Evolutionary conservation across 2,113 vertebrate species (phyloP).

Genomic region (Pteropus alecto): DNA sequence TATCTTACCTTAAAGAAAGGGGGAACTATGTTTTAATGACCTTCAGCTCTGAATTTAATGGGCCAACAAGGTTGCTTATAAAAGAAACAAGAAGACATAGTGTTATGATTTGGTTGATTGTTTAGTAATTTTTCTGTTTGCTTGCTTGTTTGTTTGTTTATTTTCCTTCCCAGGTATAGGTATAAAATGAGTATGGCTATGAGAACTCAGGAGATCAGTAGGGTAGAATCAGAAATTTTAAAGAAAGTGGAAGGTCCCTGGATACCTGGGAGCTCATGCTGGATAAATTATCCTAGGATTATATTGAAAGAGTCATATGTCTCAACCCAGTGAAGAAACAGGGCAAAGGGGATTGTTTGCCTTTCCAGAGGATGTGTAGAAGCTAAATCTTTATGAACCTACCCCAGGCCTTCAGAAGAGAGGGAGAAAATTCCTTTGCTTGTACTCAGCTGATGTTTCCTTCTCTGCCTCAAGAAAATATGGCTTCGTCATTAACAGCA

Average conservation of each 20-base stretch:
- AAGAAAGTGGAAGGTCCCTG: background rate
- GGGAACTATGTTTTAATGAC: background rate
- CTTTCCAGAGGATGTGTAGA: background rate
- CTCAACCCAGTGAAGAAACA: background rate
- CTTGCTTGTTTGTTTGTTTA: background rate
- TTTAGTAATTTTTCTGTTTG: background rate
- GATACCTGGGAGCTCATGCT: background rate
- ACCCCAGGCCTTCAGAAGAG: background rate
- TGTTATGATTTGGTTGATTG: background rate
- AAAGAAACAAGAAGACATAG: background rate
- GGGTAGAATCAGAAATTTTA: background rate
- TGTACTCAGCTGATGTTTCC: background rate
- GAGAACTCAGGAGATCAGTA: background rate
- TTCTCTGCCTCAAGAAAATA: background rate
- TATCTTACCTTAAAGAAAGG: background rate
- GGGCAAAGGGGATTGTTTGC: background rate
- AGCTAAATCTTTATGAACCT: background rate
- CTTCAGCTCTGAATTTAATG: background rate
- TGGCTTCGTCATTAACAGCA: background rate
- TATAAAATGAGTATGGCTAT: background rate
- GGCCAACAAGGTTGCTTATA: background rate
- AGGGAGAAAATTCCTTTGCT: background rate
- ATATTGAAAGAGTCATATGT: background rate
- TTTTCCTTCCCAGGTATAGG: background rate
- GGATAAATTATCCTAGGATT: background rate